These are phyloP conservation scores for Elaeidobius kamerunicus DNA, from an alignment of 2,888 invertebrate species.

Conservation along the genomic window DNA sequence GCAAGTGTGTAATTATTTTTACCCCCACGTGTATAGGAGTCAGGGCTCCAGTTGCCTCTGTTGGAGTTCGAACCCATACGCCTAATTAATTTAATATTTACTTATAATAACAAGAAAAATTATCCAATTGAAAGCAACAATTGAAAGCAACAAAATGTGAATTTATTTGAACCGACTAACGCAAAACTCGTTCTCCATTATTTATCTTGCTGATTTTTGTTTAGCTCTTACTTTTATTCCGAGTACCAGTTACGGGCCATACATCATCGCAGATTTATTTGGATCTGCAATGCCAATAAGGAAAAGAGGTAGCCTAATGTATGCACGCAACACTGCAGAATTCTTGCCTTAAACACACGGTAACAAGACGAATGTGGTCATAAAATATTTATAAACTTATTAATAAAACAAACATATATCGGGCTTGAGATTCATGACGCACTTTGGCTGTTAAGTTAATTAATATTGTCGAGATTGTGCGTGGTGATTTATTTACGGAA, in stretches of 20 bases:
- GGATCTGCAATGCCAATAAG: slow-evolving; percentile 20
- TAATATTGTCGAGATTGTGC: slow-evolving; percentile 13
- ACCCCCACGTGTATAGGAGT: no score
- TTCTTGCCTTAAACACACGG: slow-evolving; percentile 21
- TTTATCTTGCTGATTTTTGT: slow-evolving; percentile 1
- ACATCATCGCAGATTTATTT: slow-evolving; percentile 25
- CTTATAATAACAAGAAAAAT: background rate
- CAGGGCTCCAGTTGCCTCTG: no score
- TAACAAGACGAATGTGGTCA: slow-evolving; percentile 28
- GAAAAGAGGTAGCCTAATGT: slow-evolving; percentile 16
- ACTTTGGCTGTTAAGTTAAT: slow-evolving; percentile 21
- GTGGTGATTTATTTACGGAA: slow-evolving; percentile 7
- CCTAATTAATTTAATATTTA: no score
- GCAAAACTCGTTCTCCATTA: background rate
- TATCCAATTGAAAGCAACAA: background rate
- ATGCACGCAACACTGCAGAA: slow-evolving; percentile 21
- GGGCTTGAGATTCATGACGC: slow-evolving; percentile 30
- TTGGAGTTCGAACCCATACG: no score
- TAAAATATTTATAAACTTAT: slow-evolving; percentile 40
- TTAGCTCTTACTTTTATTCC: slow-evolving; percentile 16
- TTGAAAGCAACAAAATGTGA: no score
- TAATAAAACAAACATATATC: slow-evolving; percentile 40
- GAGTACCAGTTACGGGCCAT: slow-evolving; percentile 17
- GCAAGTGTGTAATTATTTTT: no score
- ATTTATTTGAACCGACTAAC: background rate